phyloP scores from a whole-genome alignment of 2,888 invertebrate genomes.

The Microchrysa polita region DNA sequence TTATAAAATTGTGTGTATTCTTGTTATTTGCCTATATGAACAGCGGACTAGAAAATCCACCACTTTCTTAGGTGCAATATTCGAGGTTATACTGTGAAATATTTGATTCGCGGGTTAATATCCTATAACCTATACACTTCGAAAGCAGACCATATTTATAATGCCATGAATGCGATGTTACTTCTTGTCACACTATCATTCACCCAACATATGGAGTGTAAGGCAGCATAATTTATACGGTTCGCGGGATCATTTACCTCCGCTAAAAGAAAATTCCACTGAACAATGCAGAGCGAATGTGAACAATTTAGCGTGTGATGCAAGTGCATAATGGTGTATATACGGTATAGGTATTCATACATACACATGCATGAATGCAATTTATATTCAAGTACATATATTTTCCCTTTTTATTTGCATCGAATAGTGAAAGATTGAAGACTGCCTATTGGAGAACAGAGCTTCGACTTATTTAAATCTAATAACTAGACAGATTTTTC shows the following conservation, averaged over 20 bases:
- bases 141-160: no score
- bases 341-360: no score
- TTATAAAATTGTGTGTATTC: no score
- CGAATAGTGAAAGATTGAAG: not conserved
- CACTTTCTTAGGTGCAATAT: no score
- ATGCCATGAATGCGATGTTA: not conserved
- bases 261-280: slow-evolving; percentile 39
- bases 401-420: slow-evolving; percentile 27
- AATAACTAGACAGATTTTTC: not conserved
- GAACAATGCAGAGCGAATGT: slow-evolving; percentile 30
- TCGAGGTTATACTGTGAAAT: no score
- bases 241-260: slow-evolving; percentile 48
- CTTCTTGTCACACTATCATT: slow-evolving; percentile 10
- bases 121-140: no score
- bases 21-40: no score
- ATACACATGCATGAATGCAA: no score
- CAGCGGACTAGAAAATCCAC: no score
- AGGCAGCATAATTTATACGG: slow-evolving; percentile 39
- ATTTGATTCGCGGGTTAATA: no score
- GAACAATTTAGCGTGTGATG: slow-evolving; percentile 20
- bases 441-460: not conserved
- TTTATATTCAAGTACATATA: not conserved
- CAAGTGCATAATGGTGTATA: no score
- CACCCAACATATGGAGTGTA: not conserved
- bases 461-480: slow-evolving; percentile 26